Evolutionary conservation across 2,888 invertebrate genomes (phyloP).

Genomic region (Dicyrtoma fusca): DNA sequence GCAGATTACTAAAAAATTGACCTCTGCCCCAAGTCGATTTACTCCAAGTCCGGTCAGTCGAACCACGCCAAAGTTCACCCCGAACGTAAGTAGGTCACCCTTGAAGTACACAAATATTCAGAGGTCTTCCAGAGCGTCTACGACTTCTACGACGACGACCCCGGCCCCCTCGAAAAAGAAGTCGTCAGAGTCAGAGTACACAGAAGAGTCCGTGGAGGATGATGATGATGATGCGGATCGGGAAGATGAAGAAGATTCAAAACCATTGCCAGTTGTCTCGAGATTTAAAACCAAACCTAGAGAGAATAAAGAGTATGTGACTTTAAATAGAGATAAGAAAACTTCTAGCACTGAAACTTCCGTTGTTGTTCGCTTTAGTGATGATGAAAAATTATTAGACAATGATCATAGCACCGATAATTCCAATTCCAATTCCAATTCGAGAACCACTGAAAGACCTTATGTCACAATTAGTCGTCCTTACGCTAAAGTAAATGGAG

Average conservation of each 20-base stretch:
- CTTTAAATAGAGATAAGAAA: slow-evolving; percentile 55
- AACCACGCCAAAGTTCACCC: slow-evolving; percentile 14
- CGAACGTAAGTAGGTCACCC: slow-evolving; percentile 18
- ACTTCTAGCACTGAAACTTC: slow-evolving; percentile 56
- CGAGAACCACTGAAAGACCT: slow-evolving; percentile 42
- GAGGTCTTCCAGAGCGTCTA: slow-evolving; percentile 40
- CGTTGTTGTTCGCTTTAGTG: slow-evolving; percentile 55
- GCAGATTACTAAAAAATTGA: background rate
- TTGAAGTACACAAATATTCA: slow-evolving; percentile 54
- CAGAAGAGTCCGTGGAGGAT: slow-evolving; percentile 43
- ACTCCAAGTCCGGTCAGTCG: slow-evolving; percentile 39
- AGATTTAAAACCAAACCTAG: slow-evolving; percentile 54
- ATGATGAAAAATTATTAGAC: slow-evolving; percentile 54
- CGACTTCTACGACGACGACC: slow-evolving; percentile 16
- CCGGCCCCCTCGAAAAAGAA: slow-evolving; percentile 19
- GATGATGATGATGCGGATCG: slow-evolving; percentile 39
- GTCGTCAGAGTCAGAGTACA: slow-evolving; percentile 25
- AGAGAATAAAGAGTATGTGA: slow-evolving; percentile 57
- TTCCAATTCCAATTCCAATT: slow-evolving; percentile 5
- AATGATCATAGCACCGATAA: slow-evolving; percentile 13
- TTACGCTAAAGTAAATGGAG: slow-evolving; percentile 54
- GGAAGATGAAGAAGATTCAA: slow-evolving; percentile 18
- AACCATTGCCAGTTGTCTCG: slow-evolving; percentile 8
- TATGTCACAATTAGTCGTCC: slow-evolving; percentile 56
- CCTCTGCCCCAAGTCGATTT: slow-evolving; percentile 46